Base-by-base conservation (phyloP, 2,797 vertebrate species). In the Acestrorhynchus altus region DNA sequence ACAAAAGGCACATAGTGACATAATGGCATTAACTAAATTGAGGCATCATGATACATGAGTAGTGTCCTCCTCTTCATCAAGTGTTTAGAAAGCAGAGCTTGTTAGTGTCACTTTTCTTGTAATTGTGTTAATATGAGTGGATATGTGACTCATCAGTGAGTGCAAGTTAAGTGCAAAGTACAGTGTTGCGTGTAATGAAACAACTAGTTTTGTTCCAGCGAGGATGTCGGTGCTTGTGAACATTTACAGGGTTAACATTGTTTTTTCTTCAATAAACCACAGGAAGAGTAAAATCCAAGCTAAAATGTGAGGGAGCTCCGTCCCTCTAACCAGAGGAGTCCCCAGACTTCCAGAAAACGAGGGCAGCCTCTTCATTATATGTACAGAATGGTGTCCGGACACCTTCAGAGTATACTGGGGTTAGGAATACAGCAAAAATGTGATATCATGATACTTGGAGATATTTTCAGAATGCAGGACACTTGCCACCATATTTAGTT, bases 181-280 rank as follows among this genome's bases (percentile, higher is more conserved):
- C 52, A 72, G 52, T 72, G 51, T 59, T 1, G 24, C 28, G 47
- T 67, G 7, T 24, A 65, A 24, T 65, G 39, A 54, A 64, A 52
- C 6, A 72, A 82, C 35, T 22, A 0, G 18, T 47, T 47, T 49
- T n/a, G n/a, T 24, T 52, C 31, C 51, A 15, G 31, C 6, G 31
- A 11, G 60, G 24, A 49, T n/a, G 72, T 40, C 24, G 49, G 24
- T 24, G 10, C 18, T 60, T 4, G 6, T 16, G 54, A 61, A 18
- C 20, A 59, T 70, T 59, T 74, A 31, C 59, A 77, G 35, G 46
- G 65, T 16, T 59, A 15, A 40, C 31, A 35, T 35, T 35, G 31
- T 35, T 2, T 35, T 49, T 60, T 60, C 40, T 35, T 57, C 12
- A 57, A 46, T 70, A 63, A 70, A 77, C 65, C 15, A 31, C 13